Percentiles rank a stretch among this genome's conserved stretches.
These are phyloP conservation scores for Herpetotheres cachinnans DNA, from an alignment of 2,113 vertebrate species.

Conservation along the genomic window DNA sequence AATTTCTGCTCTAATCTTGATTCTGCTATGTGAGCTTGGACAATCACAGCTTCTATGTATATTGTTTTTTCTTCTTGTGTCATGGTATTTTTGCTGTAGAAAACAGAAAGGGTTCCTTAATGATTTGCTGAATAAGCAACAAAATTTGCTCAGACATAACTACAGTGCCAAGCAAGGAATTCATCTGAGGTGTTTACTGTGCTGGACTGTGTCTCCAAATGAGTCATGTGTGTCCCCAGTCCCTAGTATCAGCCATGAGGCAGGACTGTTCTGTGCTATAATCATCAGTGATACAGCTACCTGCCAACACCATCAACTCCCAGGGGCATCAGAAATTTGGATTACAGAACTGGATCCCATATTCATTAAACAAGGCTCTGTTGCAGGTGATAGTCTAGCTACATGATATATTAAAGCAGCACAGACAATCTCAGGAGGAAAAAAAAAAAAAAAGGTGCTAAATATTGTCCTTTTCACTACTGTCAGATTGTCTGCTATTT, in stretches of 20 bases:
- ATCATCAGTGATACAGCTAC: not conserved
- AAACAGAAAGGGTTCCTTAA: not conserved
- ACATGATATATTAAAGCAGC: not conserved
- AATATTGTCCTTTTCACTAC: not conserved
- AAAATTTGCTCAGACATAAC: not conserved
- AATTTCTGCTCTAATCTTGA: not conserved
- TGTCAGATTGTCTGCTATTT: not conserved
- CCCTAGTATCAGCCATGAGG: not conserved
- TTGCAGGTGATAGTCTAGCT: not conserved
- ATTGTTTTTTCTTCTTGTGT: not conserved
- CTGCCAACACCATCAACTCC: not conserved
- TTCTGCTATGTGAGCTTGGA: not conserved
- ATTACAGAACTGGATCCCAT: not conserved
- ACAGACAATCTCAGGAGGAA: not conserved
- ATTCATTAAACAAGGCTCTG: not conserved
- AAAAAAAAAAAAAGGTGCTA: not conserved
- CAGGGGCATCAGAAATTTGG: not conserved
- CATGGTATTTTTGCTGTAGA: not conserved
- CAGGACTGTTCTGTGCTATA: not conserved
- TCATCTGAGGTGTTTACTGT: not conserved
- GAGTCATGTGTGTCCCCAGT: accelerated
- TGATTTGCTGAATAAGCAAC: not conserved
- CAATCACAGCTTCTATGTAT: not conserved
- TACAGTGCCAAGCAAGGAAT: not conserved
- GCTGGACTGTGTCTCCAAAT: not conserved